Evolutionary conservation across 2,888 invertebrate species (phyloP).

Genomic region (Sarcophaga carnaria): DNA sequence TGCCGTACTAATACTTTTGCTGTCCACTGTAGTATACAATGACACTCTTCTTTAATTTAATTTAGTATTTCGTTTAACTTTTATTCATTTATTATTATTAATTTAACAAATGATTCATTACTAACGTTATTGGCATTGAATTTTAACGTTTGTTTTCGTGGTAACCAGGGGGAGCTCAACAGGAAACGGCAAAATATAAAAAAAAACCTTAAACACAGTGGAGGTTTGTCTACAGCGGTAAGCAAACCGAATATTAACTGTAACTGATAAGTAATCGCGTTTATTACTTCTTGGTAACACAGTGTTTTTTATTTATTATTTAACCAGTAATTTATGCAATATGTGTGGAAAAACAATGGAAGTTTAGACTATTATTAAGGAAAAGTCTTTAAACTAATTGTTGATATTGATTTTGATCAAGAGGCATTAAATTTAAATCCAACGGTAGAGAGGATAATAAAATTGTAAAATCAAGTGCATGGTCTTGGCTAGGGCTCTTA

Average conservation of each 20-base stretch:
- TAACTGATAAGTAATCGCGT: conserved; percentile 42
- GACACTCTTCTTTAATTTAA: neutral
- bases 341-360: neutral
- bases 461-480: too few species aligned
- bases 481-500: too few species aligned
- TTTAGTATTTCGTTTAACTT: neutral
- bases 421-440: too few species aligned
- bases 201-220: neutral
- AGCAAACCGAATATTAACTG: conserved; percentile 12
- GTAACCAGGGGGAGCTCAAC: conserved; percentile 27
- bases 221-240: neutral
- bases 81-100: conserved; percentile 17
- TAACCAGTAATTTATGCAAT: conserved; percentile 19
- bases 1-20: too few species aligned
- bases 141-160: conserved; percentile 4
- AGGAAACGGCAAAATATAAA: conserved; percentile 32
- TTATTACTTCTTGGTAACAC: neutral
- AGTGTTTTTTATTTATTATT: conserved; percentile 24
- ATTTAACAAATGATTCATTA: conserved; percentile 46
- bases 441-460: too few species aligned
- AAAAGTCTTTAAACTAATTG: too few species aligned
- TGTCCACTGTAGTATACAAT: neutral
- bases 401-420: too few species aligned
- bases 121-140: conserved; percentile 8
- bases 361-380: too few species aligned